phyloP scores from a whole-genome alignment of 2,797 vertebrate genomes.

The Pterois miles region DNA sequence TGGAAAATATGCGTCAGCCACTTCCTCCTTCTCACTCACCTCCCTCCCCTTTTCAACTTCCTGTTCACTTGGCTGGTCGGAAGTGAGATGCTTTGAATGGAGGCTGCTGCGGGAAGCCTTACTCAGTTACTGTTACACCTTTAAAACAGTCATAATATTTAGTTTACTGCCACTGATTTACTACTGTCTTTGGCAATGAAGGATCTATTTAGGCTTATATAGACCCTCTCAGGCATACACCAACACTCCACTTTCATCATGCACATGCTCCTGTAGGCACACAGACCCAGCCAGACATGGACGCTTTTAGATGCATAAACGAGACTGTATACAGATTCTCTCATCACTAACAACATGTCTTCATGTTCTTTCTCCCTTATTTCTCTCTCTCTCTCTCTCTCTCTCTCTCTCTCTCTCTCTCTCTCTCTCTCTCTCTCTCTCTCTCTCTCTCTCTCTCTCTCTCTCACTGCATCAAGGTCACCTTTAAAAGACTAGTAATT shows the following conservation, averaged over 20 bases:
- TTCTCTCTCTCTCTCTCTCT: neutral
- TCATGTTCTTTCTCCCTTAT: neutral
- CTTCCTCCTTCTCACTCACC: conserved; percentile 65
- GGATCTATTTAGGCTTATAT: neutral
- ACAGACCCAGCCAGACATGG: neutral
- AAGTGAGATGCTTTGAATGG: conserved; percentile 59
- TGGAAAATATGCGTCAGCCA: conserved; percentile 79
- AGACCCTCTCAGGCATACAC: neutral
- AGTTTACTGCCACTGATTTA: neutral
- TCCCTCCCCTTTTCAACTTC: conserved; percentile 71
- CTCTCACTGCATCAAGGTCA: conserved; percentile 34
- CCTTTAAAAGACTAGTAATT: conserved; percentile 17
- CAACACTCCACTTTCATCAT: neutral
- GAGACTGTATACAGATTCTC: neutral
- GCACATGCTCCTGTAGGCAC: neutral
- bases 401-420: neutral
- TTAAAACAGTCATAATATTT: neutral
- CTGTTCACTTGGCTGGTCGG: conserved; percentile 67
- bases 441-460: too few species aligned
- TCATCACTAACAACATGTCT: neutral
- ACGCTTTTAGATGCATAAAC: neutral
- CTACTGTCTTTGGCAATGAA: neutral
- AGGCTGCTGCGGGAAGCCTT: neutral
- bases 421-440: too few species aligned
- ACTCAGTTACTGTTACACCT: neutral